phyloP scores from a whole-genome alignment of 2,888 invertebrate species.

The Sminthurides aquaticus region DNA sequence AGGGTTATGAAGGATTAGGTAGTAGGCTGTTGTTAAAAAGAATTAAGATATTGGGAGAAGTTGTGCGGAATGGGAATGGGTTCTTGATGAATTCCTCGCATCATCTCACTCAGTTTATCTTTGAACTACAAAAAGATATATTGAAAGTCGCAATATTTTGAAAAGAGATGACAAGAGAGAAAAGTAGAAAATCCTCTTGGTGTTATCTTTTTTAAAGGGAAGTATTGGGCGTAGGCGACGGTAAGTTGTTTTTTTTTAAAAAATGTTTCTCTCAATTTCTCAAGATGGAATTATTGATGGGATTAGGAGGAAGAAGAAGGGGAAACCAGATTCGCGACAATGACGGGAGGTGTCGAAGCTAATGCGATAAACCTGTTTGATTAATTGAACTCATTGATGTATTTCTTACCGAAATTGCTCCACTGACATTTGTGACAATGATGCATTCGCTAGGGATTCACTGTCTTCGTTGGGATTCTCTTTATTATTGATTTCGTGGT shows the following conservation, averaged over 20 bases:
- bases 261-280: too few relatives aligned
- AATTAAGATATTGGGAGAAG: background rate
- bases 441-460: slow-evolving; percentile 41
- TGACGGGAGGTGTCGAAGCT: background rate
- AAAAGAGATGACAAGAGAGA: background rate
- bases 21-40: too few relatives aligned
- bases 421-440: slow-evolving; percentile 58
- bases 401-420: slow-evolving; percentile 64
- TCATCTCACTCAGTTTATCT: too few relatives aligned
- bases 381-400: background rate
- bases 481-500: slow-evolving; percentile 38
- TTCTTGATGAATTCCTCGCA: too few relatives aligned
- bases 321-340: background rate
- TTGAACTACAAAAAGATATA: too few relatives aligned
- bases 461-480: slow-evolving; percentile 43
- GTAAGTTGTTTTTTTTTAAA: too few relatives aligned
- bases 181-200: background rate
- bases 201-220: background rate
- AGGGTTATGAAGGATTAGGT: too few relatives aligned
- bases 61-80: too few relatives aligned
- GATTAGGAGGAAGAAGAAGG: background rate
- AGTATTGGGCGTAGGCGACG: background rate
- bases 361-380: slow-evolving; percentile 2
- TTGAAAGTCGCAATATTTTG: background rate
- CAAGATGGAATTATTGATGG: too few relatives aligned